A percentile compares a stretch with the other conserved stretches of the same genome.
These are phyloP conservation scores for Haliclystus octoradiatus DNA, from an alignment of 30 jellyfish, hydroid and myxozoan species.

Conservation along the genomic window DNA sequence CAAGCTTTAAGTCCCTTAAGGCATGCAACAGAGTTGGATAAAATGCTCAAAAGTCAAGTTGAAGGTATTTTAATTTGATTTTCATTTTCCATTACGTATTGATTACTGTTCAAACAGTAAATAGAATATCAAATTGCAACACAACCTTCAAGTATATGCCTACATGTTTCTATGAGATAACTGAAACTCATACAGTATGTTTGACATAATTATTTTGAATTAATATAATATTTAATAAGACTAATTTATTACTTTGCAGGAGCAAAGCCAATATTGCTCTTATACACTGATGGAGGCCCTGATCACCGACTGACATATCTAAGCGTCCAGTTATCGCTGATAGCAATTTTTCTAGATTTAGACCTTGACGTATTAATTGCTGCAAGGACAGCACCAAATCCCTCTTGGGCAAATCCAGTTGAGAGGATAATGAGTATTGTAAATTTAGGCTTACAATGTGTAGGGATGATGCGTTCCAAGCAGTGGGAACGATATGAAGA, in stretches of 20 bases:
- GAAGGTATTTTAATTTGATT: too few species aligned
- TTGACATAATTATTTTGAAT: too few species aligned
- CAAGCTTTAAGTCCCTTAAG: slow-evolving; percentile 27
- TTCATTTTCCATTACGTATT: too few species aligned
- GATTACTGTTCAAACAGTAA: too few species aligned
- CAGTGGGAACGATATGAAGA: not conserved
- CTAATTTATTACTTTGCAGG: too few species aligned
- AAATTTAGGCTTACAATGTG: slow-evolving; percentile 24
- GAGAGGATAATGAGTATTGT: slow-evolving; percentile 28
- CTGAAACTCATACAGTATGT: too few species aligned
- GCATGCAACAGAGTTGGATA: slow-evolving; percentile 15
- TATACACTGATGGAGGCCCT: slow-evolving; percentile 32
- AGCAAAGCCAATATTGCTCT: slow-evolving; percentile 7
- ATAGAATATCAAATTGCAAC: too few species aligned
- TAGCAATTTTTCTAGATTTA: slow-evolving; percentile 3
- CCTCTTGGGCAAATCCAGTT: slow-evolving; percentile 26
- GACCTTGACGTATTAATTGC: slow-evolving; percentile 21
- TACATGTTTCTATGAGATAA: too few species aligned
- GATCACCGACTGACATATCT: slow-evolving; percentile 23
- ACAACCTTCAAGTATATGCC: too few species aligned
- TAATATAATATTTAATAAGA: too few species aligned
- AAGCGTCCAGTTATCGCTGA: slow-evolving; percentile 14
- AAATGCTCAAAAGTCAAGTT: not conserved
- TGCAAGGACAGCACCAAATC: slow-evolving; percentile 21
- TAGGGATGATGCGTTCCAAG: slow-evolving; percentile 23